A percentile compares a stretch with the other conserved stretches of the same genome.
These are phyloP conservation scores for Iphiclides podalirius DNA, from an alignment of 2,888 invertebrate genomes.

Conservation along the genomic window DNA sequence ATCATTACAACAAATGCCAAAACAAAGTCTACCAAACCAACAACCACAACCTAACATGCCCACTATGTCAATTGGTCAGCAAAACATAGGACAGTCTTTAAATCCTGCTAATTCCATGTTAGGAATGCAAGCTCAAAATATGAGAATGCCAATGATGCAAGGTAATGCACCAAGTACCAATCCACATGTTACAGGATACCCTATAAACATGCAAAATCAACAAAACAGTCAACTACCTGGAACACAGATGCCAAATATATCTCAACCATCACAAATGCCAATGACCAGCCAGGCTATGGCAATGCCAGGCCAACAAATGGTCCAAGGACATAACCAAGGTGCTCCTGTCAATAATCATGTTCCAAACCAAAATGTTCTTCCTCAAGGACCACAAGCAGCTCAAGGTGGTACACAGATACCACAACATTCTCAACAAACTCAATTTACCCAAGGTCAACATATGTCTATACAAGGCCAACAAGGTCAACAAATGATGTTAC, in stretches of 20 bases:
- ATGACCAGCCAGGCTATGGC: slow-evolving; percentile 48
- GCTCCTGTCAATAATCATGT: slow-evolving; percentile 27
- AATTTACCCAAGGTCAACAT: slow-evolving; percentile 41
- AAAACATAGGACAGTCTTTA: slow-evolving; percentile 47
- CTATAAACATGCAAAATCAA: slow-evolving; percentile 52
- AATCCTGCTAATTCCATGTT: slow-evolving; percentile 57
- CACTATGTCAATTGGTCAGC: slow-evolving; percentile 47
- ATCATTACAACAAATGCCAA: slow-evolving; percentile 37
- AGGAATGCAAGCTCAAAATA: slow-evolving; percentile 64
- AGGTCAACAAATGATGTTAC: slow-evolving; percentile 50
- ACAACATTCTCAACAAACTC: slow-evolving; percentile 31
- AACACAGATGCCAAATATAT: slow-evolving; percentile 46
- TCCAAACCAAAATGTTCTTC: slow-evolving; percentile 39
- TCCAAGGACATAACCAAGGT: slow-evolving; percentile 34
- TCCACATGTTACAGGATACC: slow-evolving; percentile 48
- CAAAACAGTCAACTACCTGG: slow-evolving; percentile 43
- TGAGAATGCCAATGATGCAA: slow-evolving; percentile 65
- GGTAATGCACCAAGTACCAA: slow-evolving; percentile 48
- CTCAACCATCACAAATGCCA: slow-evolving; percentile 42
- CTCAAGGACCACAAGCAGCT: slow-evolving; percentile 41
- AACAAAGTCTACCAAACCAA: slow-evolving; percentile 18
- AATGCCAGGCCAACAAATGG: slow-evolving; percentile 45
- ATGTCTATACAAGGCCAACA: slow-evolving; percentile 44
- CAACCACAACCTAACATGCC: slow-evolving; percentile 46
- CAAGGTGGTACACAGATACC: slow-evolving; percentile 37